These are phyloP conservation scores for Caiman crocodilus DNA, from an alignment of 2,797 vertebrate species.

Conservation along the genomic window DNA sequence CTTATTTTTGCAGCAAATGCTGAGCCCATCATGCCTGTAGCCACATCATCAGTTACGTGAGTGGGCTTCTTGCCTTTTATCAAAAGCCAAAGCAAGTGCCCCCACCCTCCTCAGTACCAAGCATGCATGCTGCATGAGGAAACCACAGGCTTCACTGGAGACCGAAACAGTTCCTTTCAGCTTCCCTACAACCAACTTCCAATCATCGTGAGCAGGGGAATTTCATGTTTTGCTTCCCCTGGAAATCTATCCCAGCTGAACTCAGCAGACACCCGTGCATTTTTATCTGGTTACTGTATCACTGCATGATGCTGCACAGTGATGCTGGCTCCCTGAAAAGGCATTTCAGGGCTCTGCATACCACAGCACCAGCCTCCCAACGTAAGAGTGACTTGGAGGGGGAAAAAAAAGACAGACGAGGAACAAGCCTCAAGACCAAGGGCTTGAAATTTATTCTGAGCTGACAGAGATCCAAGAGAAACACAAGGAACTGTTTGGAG, in stretches of 20 bases:
- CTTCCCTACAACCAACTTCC: background rate
- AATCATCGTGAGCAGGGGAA: background rate
- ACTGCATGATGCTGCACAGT: accelerated
- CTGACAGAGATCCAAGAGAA: conserved; percentile 76
- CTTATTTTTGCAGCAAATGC: background rate
- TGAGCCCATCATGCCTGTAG: background rate
- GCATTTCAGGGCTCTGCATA: accelerated
- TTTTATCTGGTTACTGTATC: background rate
- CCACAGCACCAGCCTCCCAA: background rate
- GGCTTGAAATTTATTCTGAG: conserved; percentile 21
- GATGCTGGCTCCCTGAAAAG: background rate
- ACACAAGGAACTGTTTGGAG: conserved; percentile 49
- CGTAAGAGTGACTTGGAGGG: conserved; percentile 26
- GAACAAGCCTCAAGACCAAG: background rate
- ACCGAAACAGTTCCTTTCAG: background rate
- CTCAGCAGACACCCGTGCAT: background rate
- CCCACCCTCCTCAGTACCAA: background rate
- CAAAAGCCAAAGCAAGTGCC: background rate
- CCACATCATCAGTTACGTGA: background rate
- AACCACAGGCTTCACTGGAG: background rate
- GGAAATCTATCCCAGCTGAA: background rate
- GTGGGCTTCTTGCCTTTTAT: accelerated
- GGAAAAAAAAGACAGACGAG: conserved; percentile 33
- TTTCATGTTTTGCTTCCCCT: background rate
- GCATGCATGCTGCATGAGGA: accelerated